These are phyloP conservation scores for Pachymerium ferrugineum DNA, from an alignment of 2,888 invertebrate genomes.

Conservation along the genomic window DNA sequence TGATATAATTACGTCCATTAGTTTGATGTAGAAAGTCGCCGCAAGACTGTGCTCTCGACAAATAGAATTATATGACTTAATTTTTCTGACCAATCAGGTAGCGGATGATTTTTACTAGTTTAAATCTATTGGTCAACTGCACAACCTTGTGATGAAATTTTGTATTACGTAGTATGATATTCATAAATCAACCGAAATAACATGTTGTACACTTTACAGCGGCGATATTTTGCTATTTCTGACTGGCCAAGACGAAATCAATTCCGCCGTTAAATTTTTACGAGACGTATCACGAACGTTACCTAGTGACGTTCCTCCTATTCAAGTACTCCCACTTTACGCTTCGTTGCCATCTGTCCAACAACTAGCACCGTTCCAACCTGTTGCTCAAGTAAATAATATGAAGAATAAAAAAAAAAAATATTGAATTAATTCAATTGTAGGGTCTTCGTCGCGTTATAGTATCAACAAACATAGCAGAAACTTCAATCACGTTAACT, in stretches of 20 bases:
- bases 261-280: constrained; percentile 52
- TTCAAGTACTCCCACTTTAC: constrained; percentile 64
- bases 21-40: no score
- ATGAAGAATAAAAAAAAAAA: no score
- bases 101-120: no score
- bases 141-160: no score
- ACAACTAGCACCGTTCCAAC: constrained; percentile 53
- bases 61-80: no score
- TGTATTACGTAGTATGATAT: no score
- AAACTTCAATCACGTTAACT: constrained; percentile 58
- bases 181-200: no score
- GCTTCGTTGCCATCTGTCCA: constrained; percentile 52
- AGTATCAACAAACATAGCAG: constrained; percentile 57
- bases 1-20: no score
- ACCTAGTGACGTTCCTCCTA: constrained; percentile 55
- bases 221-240: constrained; percentile 88
- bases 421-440: neutral
- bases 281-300: constrained; percentile 38
- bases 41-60: no score
- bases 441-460: constrained; percentile 53
- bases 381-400: constrained; percentile 45
- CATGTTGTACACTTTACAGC: constrained; percentile 55
- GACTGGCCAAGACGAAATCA: constrained; percentile 96
- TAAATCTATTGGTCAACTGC: no score
- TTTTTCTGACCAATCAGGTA: no score